Evolutionary conservation across 1,140 invertebrate species (phyloP), one percentile per base, ranked within the genome.

Genomic region (Drosophila persimilis): DNA sequence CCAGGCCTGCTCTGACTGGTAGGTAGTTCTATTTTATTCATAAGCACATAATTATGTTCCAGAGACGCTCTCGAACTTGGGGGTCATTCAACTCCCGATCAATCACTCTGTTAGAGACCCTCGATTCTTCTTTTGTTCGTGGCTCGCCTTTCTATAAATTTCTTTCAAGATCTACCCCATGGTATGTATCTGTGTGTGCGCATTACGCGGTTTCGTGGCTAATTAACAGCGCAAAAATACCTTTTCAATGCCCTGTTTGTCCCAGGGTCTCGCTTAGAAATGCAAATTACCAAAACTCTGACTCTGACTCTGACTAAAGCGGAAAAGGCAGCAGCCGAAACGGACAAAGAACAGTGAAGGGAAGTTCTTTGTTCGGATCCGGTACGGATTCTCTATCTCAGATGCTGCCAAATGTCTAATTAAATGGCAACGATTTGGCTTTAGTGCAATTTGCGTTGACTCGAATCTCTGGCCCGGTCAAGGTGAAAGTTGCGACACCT

Each of bases 401-500:
- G 8, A 9, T 11, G 3, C 63, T 54, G 60, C 15, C 22, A 62
- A 58, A 59, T 66, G 44, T 81, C 66, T 77, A 77, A 81, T 80
- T 80, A 80, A 77, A 73, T 72, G 61, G 53, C 45, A 63, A 57
- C 24, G 5, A 84, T 78, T 77, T 77, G 75, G 80, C 75, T 60
- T 43, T 46, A 57, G 43, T 69, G 53, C 61, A 59, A 51, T 56
- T 72, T 77, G 45, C 47, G 24, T 52, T 39, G 67, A 41, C 43
- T 73, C 43, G 61, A n/a, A 47, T 71, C 60, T 13, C 47, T 71
- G 46, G 61, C 58, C 80, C 71, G 75, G 83, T 88, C 83, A 86
- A 86, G 83, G 83, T 86, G 83, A 86, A 86, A 86, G 83, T 78
- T 88, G 74, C 61, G 73, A 75, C 80, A 86, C 80, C 80, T 84